Percentiles rank a stretch among this genome's conserved stretches.
phyloP scores from a whole-genome alignment of 1,140 invertebrate genomes.

The Aphelinus atriplicis region DNA sequence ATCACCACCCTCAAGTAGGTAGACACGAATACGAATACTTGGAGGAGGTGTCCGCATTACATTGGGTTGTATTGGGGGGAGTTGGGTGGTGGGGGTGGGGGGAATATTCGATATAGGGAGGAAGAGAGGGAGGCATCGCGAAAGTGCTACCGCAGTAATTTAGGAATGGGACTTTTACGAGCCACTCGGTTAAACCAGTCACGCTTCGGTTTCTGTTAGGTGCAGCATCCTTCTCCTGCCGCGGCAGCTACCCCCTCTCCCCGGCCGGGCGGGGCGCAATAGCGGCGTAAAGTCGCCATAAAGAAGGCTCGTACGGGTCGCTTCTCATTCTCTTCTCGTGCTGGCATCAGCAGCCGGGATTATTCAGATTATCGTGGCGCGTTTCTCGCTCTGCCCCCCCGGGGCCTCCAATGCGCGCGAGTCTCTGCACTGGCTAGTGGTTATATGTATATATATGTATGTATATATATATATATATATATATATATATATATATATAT shows the following conservation, averaged over 20 bases:
- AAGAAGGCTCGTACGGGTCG: slow-evolving; percentile 3
- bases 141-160: background rate
- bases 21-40: background rate
- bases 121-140: background rate
- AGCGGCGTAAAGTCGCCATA: slow-evolving; percentile 16
- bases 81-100: background rate
- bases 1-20: background rate
- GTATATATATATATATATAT: background rate
- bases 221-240: background rate
- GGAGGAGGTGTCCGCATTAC: background rate
- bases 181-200: background rate
- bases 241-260: background rate
- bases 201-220: background rate
- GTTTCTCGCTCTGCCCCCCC: background rate
- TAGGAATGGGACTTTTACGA: slow-evolving; percentile 10
- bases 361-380: slow-evolving; percentile 2
- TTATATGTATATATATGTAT: background rate
- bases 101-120: background rate
- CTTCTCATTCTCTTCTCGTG: background rate
- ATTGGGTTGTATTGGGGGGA: background rate
- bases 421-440: background rate
- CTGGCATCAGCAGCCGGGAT: background rate
- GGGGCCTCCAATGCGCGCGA: background rate
- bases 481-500: background rate
- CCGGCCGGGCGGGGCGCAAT: background rate